Evolutionary conservation across 1,140 invertebrate genomes (phyloP), one percentile per base, ranked within the genome.

Genomic region (Periplaneta americana): DNA sequence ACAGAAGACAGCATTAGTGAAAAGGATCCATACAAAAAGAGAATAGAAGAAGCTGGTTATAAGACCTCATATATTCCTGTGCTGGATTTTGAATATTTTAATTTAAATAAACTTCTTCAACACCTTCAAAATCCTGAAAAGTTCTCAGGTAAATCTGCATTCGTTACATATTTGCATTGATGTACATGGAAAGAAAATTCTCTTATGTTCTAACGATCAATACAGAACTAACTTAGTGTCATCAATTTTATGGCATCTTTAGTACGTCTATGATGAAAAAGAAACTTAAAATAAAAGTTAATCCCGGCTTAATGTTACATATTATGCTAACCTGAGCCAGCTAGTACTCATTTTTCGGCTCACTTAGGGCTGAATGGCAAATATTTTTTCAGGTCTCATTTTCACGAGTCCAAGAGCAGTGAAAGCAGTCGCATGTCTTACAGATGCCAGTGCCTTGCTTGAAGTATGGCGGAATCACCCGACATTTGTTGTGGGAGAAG

Each of bases 341-440:
- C 6, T 0, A 2, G n/a, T 48, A 48, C 39, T 48, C 15, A 48
- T 48, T 48, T 48, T 15, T 1, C 15, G 15, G 0, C n/a, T 15
- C 6, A 48, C 17, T 15, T 18, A 5, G n/a, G 39, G 10, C 1
- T 48, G 17, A 18, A 10, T 48, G 39, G 10, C 17, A 48, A 66
- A 0, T 8, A 66, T 9, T 66, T 66, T 31, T 88, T 85, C 74
- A 85, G 85, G 89, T 18, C 84, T 90, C 79, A 84, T 90, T 35
- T 87, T 90, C 66, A 89, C 89, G 10, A 90, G 89, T 84, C 87
- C 87, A 75, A 83, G 89, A 83, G 88, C 88, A 82, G 87, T 89
- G 18, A 84, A 86, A 82, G 87, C 87, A 39, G 83, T 87, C 32
- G 82, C 83, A 81, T 79, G 85, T 78, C 84, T 86, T 75, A 83